Conservation (phyloP, 2,113 vertebrate genomes). For the Raja brachyura region DNA sequence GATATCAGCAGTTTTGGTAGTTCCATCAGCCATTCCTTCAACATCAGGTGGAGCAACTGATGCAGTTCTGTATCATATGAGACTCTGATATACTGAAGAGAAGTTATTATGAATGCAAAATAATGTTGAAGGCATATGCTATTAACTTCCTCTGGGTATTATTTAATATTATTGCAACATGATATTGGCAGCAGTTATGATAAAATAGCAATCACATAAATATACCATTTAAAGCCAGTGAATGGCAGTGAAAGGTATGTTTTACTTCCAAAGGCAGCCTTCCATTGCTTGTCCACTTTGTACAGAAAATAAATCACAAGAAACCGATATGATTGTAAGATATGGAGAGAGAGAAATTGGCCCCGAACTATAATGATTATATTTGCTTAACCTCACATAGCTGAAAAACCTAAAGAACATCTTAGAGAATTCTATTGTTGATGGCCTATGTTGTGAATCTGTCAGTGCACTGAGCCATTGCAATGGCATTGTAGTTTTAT, state of each 20-base stretch:
- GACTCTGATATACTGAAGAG: conserved; percentile 75
- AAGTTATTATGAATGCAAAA: not conserved
- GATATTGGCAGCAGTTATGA: not conserved
- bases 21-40: conserved; percentile 92
- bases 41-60: conserved; percentile 76
- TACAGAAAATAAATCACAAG: not conserved
- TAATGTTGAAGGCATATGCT: not conserved
- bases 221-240: not conserved
- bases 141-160: not conserved
- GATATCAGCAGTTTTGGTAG: conserved; percentile 85
- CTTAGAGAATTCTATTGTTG: too few species aligned
- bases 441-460: too few species aligned
- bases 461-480: too few species aligned
- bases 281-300: not conserved
- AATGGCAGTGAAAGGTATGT: not conserved
- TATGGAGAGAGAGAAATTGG: too few species aligned
- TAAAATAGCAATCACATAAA: not conserved
- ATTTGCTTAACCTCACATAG: too few species aligned
- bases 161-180: not conserved
- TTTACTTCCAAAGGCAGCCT: too few species aligned
- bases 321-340: not conserved
- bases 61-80: conserved; percentile 78
- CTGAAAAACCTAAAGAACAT: too few species aligned
- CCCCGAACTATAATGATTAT: too few species aligned
- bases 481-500: too few species aligned